Evolutionary conservation across 2,888 invertebrate genomes (phyloP).

Genomic region (Rhingia rostrata): DNA sequence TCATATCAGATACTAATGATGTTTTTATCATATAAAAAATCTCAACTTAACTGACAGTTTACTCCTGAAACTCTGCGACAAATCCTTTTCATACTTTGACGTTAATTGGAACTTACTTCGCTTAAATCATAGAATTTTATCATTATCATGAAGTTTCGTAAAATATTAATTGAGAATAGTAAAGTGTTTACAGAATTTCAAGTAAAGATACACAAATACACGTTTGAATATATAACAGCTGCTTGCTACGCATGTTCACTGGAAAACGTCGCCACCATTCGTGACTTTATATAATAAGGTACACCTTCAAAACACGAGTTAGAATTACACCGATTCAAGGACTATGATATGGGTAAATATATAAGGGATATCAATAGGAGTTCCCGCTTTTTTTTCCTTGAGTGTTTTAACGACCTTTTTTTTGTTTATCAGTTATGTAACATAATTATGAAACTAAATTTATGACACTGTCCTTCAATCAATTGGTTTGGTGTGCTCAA

Average conservation of each 20-base stretch:
- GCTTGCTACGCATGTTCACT: constrained; percentile 31
- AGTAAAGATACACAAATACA: not conserved
- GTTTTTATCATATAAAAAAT: no score
- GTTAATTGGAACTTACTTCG: no score
- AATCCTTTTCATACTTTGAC: no score
- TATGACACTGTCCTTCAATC: not conserved
- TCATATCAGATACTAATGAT: no score
- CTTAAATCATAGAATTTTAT: no score
- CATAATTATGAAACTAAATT: constrained; percentile 12
- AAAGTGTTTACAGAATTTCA: not conserved
- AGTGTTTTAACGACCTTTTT: not conserved
- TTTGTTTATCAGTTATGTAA: constrained; percentile 26
- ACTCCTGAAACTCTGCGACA: no score
- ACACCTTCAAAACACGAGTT: constrained; percentile 15
- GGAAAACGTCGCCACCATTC: constrained; percentile 12
- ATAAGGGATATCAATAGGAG: constrained; percentile 14
- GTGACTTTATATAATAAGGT: constrained; percentile 47
- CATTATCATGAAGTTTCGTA: not conserved
- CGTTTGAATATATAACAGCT: constrained; percentile 33
- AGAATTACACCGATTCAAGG: not conserved
- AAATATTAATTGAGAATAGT: not conserved
- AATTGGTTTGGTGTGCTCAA: not conserved
- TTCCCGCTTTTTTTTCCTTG: constrained; percentile 24
- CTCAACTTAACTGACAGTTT: no score
- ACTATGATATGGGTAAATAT: not conserved